A percentile compares a stretch with the other conserved stretches of the same genome.
These are phyloP conservation scores for Parauchenoglanis punctatus DNA, from an alignment of 2,797 vertebrate species.

Conservation along the genomic window DNA sequence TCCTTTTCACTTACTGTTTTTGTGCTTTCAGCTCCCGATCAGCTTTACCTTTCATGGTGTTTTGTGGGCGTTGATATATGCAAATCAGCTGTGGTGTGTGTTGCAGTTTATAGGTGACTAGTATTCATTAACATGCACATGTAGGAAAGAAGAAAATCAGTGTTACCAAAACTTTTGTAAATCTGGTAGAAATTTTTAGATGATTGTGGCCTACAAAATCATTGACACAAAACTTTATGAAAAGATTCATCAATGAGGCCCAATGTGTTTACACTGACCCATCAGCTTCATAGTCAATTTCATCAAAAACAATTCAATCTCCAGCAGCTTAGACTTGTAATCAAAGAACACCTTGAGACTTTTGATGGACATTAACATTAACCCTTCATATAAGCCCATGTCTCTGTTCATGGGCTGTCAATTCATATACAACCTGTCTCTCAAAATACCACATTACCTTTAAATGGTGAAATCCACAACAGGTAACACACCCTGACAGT, in stretches of 20 bases:
- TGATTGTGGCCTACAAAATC: neutral
- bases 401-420: neutral
- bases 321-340: neutral
- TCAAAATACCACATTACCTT: slow-evolving; percentile 30
- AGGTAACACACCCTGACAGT: slow-evolving; percentile 17
- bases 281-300: neutral
- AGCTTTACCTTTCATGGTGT: neutral
- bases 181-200: neutral
- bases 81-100: neutral
- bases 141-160: neutral
- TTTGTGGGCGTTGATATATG: neutral
- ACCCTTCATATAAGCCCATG: slow-evolving; percentile 27
- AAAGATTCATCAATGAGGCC: neutral
- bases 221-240: neutral
- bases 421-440: slow-evolving; percentile 49
- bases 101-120: neutral
- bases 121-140: neutral
- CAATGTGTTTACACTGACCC: neutral
- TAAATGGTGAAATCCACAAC: slow-evolving; percentile 26
- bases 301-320: neutral
- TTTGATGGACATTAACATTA: slow-evolving; percentile 53
- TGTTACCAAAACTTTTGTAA: neutral
- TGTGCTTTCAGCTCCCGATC: neutral
- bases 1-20: neutral
- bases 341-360: neutral